Conservation (phyloP, 2,113 vertebrate species). For the Pavo muticus region DNA sequence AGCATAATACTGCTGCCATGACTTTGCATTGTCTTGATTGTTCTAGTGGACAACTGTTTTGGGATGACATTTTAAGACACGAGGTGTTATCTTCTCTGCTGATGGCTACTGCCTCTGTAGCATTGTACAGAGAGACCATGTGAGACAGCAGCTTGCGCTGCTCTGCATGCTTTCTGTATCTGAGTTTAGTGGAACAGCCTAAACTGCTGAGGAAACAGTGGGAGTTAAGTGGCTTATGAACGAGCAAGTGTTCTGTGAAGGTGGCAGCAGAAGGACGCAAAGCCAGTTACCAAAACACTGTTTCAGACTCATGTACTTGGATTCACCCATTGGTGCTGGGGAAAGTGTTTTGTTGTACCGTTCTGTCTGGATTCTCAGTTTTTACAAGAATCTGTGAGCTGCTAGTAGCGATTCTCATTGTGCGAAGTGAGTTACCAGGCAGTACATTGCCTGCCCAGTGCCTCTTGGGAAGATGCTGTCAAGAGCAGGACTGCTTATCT, state of each 20-base stretch:
- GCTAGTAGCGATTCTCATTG: not conserved
- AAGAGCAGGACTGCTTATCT: constrained; percentile 13
- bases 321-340: not conserved
- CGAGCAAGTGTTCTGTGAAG: accelerated
- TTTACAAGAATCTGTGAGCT: not conserved
- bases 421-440: not conserved
- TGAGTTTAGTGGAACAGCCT: not conserved
- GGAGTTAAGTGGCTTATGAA: not conserved
- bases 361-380: not conserved
- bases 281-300: not conserved
- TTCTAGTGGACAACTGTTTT: not conserved
- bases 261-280: not conserved
- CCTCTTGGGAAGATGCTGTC: constrained; percentile 34
- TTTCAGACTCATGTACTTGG: not conserved
- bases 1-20: not conserved
- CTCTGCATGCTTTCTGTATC: not conserved
- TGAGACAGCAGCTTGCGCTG: not conserved
- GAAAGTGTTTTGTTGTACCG: not conserved
- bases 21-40: not conserved
- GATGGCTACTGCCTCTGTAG: not conserved
- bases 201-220: not conserved
- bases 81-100: not conserved
- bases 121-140: not conserved
- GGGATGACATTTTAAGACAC: not conserved
- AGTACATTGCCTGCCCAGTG: not conserved